Conservation (phyloP, 1,140 invertebrate species). For the Aphidius ervi region DNA sequence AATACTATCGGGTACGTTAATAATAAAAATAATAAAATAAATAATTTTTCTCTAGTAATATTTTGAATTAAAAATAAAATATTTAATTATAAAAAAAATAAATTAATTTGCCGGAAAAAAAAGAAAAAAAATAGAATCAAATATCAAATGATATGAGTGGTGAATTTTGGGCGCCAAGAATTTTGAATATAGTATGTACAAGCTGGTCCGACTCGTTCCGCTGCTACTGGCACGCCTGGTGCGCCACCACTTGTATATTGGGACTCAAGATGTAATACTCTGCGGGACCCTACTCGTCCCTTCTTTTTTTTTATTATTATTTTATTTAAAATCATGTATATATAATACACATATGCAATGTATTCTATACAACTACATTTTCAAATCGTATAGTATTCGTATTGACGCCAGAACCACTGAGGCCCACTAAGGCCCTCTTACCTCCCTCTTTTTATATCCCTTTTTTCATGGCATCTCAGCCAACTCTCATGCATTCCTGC, state of each 20-base stretch:
- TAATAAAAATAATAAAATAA: too few species aligned
- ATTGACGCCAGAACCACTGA: neutral
- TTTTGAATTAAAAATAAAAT: too few species aligned
- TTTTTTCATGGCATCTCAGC: slow-evolving; percentile 38
- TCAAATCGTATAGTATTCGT: too few species aligned
- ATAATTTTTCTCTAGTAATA: too few species aligned
- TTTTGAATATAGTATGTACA: slow-evolving; percentile 4
- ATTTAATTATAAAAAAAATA: too few species aligned
- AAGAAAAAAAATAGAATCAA: too few species aligned
- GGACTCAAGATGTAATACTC: slow-evolving; percentile 10
- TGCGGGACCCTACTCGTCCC: slow-evolving; percentile 11
- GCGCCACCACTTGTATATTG: slow-evolving; percentile 24
- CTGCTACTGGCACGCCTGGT: slow-evolving; percentile 32
- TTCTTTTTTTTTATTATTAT: neutral
- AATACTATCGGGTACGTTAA: slow-evolving; percentile 68
- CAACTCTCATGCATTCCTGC: slow-evolving; percentile 32
- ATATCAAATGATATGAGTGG: too few species aligned
- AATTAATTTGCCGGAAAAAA: too few species aligned
- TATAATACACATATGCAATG: neutral
- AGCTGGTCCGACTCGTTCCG: slow-evolving; percentile 43
- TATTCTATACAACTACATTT: neutral
- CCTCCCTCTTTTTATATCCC: slow-evolving; percentile 12
- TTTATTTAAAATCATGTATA: too few species aligned
- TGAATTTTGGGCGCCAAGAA: too few species aligned
- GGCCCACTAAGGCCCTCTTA: neutral